A percentile compares a stretch with the other conserved stretches of the same genome.
Evolutionary conservation across 2,113 vertebrate genomes (phyloP).

Genomic region (Theristicus caerulescens): DNA sequence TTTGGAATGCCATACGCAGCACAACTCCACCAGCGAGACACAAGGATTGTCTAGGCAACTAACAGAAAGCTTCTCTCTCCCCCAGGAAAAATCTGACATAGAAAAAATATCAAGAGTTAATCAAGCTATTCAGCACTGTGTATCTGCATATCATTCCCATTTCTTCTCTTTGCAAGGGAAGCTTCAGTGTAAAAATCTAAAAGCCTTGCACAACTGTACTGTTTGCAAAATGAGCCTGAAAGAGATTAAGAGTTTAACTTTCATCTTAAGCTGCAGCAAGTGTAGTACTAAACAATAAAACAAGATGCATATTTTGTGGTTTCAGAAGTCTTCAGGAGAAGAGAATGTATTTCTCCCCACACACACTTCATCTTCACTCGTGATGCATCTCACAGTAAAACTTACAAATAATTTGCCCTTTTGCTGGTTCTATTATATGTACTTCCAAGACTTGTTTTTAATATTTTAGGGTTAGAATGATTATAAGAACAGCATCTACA

Average conservation of each 20-base stretch:
- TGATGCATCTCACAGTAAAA: not conserved
- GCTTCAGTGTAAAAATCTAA: not conserved
- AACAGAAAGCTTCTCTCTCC: not conserved
- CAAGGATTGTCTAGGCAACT: not conserved
- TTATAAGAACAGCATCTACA: not conserved
- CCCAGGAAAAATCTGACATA: not conserved
- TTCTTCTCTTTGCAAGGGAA: not conserved
- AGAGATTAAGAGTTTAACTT: not conserved
- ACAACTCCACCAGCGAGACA: not conserved
- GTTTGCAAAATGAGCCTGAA: not conserved
- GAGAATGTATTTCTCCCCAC: not conserved
- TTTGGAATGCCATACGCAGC: constrained; percentile 49
- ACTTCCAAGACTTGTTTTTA: not conserved
- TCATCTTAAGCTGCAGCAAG: not conserved
- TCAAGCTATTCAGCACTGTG: not conserved
- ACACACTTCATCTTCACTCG: not conserved
- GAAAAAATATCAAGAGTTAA: not conserved
- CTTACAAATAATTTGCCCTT: not conserved
- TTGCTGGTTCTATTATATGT: not conserved
- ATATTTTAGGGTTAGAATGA: not conserved
- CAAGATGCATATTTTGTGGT: not conserved
- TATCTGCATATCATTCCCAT: not conserved
- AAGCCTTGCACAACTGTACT: not conserved
- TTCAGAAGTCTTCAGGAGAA: not conserved
- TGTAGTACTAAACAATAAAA: not conserved